Evolutionary conservation across 2,797 vertebrate genomes (phyloP).

Genomic region (Girardinus metallicus): DNA sequence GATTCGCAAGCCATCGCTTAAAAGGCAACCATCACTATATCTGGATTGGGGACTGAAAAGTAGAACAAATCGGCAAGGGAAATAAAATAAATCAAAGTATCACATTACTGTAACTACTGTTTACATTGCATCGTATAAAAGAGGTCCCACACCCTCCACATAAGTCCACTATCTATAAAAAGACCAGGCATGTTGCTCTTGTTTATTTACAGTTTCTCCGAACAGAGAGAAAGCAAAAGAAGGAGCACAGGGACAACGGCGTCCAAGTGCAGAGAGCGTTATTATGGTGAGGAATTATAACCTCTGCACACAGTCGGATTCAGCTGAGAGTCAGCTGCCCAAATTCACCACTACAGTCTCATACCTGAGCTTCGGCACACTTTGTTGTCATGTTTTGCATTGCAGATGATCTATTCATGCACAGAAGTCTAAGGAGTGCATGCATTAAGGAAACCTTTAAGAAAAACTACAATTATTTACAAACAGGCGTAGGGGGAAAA

Average conservation of each 20-base stretch:
- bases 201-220: constrained; percentile 58
- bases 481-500: not conserved
- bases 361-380: constrained; percentile 41
- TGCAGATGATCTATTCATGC: constrained; percentile 17
- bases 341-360: constrained; percentile 33
- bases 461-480: not conserved
- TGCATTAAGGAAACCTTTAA: not conserved
- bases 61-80: not conserved
- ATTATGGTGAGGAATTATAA: constrained; percentile 47
- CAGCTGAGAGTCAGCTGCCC: constrained; percentile 68
- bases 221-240: constrained; percentile 32
- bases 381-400: constrained; percentile 13
- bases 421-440: not conserved
- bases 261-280: constrained; percentile 40
- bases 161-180: constrained; percentile 34
- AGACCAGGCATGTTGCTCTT: constrained; percentile 29
- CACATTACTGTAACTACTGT: not conserved
- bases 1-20: not conserved
- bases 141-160: not conserved
- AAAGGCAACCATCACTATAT: not conserved
- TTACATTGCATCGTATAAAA: constrained; percentile 21
- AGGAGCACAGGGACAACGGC: constrained; percentile 24
- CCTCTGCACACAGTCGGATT: constrained; percentile 48
- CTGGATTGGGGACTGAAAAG: not conserved
- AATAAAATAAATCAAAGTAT: not conserved